phyloP scores from a whole-genome alignment of 2,888 invertebrate species.

The Macaria notata region DNA sequence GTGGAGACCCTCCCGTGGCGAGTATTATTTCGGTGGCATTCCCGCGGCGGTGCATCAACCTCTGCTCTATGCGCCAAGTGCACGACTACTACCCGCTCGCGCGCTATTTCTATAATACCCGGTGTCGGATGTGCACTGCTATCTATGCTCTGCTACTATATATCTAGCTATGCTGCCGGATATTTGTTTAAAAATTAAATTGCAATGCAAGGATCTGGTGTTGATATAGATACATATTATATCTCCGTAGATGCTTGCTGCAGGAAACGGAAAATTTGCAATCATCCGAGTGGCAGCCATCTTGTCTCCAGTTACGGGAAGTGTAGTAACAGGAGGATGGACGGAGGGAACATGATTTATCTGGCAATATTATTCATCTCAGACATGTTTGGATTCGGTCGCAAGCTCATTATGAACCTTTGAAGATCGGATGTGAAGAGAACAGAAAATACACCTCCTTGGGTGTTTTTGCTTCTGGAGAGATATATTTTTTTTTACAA shows the following conservation, averaged over 20 bases:
- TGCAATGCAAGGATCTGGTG: no score
- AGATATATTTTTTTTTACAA: no score
- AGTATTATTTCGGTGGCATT: slow-evolving; percentile 26
- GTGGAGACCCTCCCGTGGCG: neutral
- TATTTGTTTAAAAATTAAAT: no score
- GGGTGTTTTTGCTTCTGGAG: no score
- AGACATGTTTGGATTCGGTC: slow-evolving; percentile 1
- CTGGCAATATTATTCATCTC: slow-evolving; percentile 11
- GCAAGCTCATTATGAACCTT: slow-evolving; percentile 1
- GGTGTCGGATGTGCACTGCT: neutral
- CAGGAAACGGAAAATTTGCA: slow-evolving; percentile 15
- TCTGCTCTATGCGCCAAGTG: slow-evolving; percentile 36
- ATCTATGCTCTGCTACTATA: slow-evolving; percentile 16
- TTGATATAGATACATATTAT: neutral
- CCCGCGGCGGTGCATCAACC: slow-evolving; percentile 39
- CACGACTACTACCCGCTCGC: slow-evolving; percentile 25
- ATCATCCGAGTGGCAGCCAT: slow-evolving; percentile 6
- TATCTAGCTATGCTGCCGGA: no score
- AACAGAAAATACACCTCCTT: no score
- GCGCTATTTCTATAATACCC: slow-evolving; percentile 25
- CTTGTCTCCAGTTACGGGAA: slow-evolving; percentile 26
- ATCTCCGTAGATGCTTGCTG: neutral
- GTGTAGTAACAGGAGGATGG: slow-evolving; percentile 15
- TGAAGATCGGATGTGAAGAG: neutral
- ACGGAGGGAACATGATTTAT: slow-evolving; percentile 6